These are phyloP conservation scores for Dicaeum eximium DNA, from an alignment of 2,113 vertebrate species.

Conservation along the genomic window DNA sequence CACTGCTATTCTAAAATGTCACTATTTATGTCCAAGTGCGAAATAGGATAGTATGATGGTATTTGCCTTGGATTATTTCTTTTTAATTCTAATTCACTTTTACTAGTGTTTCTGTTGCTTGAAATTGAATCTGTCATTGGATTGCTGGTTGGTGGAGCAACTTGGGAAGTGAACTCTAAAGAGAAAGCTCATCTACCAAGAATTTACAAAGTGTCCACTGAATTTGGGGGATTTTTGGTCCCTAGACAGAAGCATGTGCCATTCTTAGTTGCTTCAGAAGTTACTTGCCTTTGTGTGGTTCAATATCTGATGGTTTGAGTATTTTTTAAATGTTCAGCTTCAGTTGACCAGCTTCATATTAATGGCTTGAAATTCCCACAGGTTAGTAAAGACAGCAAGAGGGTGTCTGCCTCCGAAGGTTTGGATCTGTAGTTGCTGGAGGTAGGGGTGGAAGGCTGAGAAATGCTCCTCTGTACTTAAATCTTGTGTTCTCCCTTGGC, in stretches of 20 bases:
- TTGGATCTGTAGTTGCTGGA: not conserved
- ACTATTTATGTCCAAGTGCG: not conserved
- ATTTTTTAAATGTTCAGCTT: not conserved
- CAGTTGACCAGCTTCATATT: not conserved
- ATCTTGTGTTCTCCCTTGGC: not conserved
- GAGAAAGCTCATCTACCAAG: not conserved
- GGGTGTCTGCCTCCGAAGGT: accelerated
- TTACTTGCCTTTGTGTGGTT: not conserved
- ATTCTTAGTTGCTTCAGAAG: not conserved
- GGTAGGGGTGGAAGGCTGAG: not conserved
- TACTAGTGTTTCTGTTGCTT: not conserved
- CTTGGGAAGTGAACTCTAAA: not conserved
- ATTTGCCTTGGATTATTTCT: not conserved
- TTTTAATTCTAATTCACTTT: slow-evolving; percentile 7
- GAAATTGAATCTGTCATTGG: not conserved
- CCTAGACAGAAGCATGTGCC: not conserved
- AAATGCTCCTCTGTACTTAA: not conserved
- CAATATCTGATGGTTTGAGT: not conserved
- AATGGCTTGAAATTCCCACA: not conserved
- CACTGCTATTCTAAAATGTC: not conserved
- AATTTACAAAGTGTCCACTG: not conserved
- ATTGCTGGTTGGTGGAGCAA: not conserved
- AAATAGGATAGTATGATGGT: not conserved
- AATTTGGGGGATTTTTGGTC: not conserved
- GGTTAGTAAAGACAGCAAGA: not conserved